phyloP scores from a whole-genome alignment of 2,797 vertebrate species.

The Florisuga fusca region DNA sequence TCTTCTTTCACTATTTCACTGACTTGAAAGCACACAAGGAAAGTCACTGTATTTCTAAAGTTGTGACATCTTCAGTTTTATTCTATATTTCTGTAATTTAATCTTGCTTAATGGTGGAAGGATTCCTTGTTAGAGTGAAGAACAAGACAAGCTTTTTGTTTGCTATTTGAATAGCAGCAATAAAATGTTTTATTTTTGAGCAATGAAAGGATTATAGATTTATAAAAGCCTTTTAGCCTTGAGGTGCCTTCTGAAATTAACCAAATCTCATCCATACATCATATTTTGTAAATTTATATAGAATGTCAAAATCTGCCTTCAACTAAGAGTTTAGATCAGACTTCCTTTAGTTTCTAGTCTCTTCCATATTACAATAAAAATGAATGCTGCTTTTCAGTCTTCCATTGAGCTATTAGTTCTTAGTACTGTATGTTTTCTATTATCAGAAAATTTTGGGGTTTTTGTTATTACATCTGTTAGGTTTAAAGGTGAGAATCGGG shows the following conservation, averaged over 20 bases:
- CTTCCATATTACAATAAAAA: slow-evolving; percentile 80
- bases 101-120: slow-evolving; percentile 75
- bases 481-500: slow-evolving; percentile 62
- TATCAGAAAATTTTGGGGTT: slow-evolving; percentile 21
- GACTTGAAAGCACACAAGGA: slow-evolving; percentile 84
- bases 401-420: slow-evolving; percentile 83
- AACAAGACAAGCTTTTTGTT: slow-evolving; percentile 81
- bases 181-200: slow-evolving; percentile 89
- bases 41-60: slow-evolving; percentile 76
- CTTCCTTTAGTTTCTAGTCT: slow-evolving; percentile 79
- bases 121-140: slow-evolving; percentile 79
- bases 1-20: slow-evolving; percentile 80
- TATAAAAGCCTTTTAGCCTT: slow-evolving; percentile 94
- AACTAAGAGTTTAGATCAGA: slow-evolving; percentile 77
- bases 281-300: slow-evolving; percentile 84
- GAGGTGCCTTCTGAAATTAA: slow-evolving; percentile 96
- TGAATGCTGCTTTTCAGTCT: slow-evolving; percentile 84
- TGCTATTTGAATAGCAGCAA: slow-evolving; percentile 90
- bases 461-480: slow-evolving; percentile 65
- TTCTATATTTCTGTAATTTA: slow-evolving; percentile 77
- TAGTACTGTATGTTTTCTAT: slow-evolving; percentile 77
- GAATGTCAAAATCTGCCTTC: slow-evolving; percentile 82
- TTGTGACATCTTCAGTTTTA: slow-evolving; percentile 78
- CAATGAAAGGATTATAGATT: slow-evolving; percentile 87
- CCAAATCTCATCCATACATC: slow-evolving; percentile 84